Evolutionary conservation across 2,113 vertebrate genomes (phyloP).

Genomic region (Megaceryle torquata): DNA sequence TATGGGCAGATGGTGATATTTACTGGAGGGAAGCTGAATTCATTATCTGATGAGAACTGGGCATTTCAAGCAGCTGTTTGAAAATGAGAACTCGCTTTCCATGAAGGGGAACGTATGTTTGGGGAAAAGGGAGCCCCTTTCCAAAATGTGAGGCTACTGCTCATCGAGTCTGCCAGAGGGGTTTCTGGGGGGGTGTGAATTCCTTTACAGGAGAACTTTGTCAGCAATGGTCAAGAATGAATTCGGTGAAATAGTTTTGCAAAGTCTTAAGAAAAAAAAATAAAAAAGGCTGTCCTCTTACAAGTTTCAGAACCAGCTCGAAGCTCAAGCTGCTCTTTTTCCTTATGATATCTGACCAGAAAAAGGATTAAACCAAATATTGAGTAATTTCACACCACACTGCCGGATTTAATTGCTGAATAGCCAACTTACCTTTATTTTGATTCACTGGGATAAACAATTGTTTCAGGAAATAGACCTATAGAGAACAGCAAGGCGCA

Average conservation of each 20-base stretch:
- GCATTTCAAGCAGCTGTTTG: conserved; percentile 59
- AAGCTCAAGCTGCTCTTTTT: background rate
- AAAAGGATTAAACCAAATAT: background rate
- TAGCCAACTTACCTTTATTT: background rate
- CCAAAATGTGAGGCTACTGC: background rate
- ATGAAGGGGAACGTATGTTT: conserved; percentile 43
- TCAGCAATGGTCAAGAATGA: background rate
- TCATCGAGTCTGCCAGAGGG: background rate
- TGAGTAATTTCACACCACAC: background rate
- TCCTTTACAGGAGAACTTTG: background rate
- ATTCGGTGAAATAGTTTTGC: background rate
- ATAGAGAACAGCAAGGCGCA: background rate
- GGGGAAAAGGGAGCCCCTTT: background rate
- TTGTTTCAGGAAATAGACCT: background rate
- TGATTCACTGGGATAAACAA: background rate
- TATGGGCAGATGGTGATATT: conserved; percentile 64
- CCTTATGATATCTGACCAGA: background rate
- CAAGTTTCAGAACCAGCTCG: background rate
- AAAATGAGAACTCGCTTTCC: conserved; percentile 23
- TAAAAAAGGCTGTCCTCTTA: background rate
- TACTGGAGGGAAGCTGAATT: conserved; percentile 53
- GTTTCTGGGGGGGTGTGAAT: background rate
- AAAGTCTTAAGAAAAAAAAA: background rate
- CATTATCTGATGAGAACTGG: conserved; percentile 43
- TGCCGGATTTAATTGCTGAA: background rate